A percentile compares a stretch with the other conserved stretches of the same genome.
These are phyloP conservation scores for Pocota personata DNA, from an alignment of 2,888 invertebrate genomes.

Conservation along the genomic window DNA sequence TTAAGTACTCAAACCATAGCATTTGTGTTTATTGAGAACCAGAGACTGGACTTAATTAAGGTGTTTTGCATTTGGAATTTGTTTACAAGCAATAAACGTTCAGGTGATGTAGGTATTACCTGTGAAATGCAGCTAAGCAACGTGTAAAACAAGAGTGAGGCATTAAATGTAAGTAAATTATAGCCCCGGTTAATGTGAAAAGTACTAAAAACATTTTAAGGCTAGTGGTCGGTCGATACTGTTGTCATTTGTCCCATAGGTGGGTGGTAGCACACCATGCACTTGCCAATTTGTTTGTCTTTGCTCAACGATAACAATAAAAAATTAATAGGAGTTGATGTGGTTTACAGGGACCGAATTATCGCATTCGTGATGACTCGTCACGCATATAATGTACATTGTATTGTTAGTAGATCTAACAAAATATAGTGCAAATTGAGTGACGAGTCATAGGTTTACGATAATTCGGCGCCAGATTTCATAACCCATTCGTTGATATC, in stretches of 20 bases:
- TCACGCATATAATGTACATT: no score
- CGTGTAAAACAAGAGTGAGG: not conserved
- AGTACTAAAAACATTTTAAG: not conserved
- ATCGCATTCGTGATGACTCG: no score
- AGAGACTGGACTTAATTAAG: not conserved
- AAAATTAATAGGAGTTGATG: no score
- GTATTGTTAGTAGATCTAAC: no score
- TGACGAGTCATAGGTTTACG: no score
- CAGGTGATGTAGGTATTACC: not conserved
- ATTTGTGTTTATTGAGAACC: not conserved
- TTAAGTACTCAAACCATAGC: no score
- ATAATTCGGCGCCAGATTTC: no score
- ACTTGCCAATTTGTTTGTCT: not conserved
- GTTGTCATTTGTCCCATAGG: not conserved
- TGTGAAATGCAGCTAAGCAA: conserved; percentile 24
- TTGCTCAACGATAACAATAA: no score
- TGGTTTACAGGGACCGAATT: no score
- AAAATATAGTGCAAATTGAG: no score
- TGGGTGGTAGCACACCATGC: not conserved
- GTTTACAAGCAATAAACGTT: conserved; percentile 50
- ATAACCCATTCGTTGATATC: no score
- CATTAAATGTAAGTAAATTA: not conserved
- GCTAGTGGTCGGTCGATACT: not conserved
- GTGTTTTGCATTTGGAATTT: conserved; percentile 48
- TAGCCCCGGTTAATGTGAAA: not conserved